These are phyloP conservation scores for Heliocidaris erythrogramma DNA, from an alignment of 35 echinoderm and acorn worm species.

Conservation along the genomic window DNA sequence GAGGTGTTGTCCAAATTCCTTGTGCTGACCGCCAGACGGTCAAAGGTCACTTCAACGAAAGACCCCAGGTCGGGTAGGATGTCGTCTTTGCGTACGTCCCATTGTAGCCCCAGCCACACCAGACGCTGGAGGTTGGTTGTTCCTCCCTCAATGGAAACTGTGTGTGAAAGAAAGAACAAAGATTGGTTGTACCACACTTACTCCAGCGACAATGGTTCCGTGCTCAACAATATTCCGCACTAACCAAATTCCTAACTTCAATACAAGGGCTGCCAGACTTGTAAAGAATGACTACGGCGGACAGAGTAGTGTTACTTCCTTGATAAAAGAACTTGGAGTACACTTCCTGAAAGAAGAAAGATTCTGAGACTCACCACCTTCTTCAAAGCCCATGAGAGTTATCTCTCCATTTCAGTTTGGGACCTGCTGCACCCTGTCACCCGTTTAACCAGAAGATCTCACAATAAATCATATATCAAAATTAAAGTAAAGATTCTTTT, in stretches of 20 bases:
- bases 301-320: no score
- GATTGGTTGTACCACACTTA: background rate
- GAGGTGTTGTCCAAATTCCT: constrained; percentile 77
- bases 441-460: no score
- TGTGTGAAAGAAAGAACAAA: constrained; percentile 32
- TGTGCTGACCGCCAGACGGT: constrained; percentile 69
- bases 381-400: no score
- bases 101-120: constrained; percentile 90
- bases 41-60: constrained; percentile 80
- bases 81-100: constrained; percentile 63
- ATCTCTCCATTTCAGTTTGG: no score
- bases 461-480: no score
- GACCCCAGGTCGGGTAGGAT: constrained; percentile 79
- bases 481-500: no score
- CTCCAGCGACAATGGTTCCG: background rate
- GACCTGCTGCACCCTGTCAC: no score
- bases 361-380: no score
- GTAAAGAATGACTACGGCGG: no score
- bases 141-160: constrained; percentile 67
- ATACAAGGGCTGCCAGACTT: no score
- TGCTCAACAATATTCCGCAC: background rate
- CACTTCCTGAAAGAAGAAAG: no score
- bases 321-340: no score
- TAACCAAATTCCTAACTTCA: background rate
- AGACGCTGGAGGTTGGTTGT: constrained; percentile 78